Evolutionary conservation across 2,888 invertebrate genomes (phyloP), one percentile per base, ranked within the genome.

Genomic region (Augochlorella aurata): DNA sequence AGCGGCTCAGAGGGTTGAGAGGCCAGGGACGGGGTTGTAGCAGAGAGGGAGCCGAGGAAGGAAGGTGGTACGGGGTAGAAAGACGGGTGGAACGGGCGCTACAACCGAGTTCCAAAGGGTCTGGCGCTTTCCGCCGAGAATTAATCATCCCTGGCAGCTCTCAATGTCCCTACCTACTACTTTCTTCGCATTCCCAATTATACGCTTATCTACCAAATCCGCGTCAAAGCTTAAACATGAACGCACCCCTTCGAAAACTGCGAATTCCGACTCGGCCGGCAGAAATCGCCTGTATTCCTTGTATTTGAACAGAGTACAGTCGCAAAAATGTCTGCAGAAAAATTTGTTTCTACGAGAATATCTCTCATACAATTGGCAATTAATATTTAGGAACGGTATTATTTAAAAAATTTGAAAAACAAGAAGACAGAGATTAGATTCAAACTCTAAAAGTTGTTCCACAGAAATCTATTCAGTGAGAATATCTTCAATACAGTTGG

Each of bases 81-180:
- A 75, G 81, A 77, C 74, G 73, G 85, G 78, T 79, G 78, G 44
- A 81, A 73, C 73, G 84, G 86, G 84, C 87, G 86, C 84, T 89
- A 90, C 89, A 87, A 89, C 87, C 87, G 85, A 91, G 90, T 90
- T 92, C 88, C 90, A 89, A 91, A 87, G 90, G 91, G 91, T 90
- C 90, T 87, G 87, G 82, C 89, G 89, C 89, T 90, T 88, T 88
- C 87, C 90, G 79, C 82, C 85, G 86, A 88, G 88, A 90, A 91
- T 92, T 91, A 92, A 92, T 92, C 91, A 91, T 91, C 90, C 91
- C 88, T 90, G 89, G 89, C 90, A 91, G 88, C 88, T 87, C 89
- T 89, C 91, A 87, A 90, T 90, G 91, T 90, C 90, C 89, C 88
- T 89, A 84, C 85, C 82, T 83, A 84, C 88, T 88, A 90, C 89